phyloP scores from a whole-genome alignment of 2,113 vertebrate genomes.

The Sapajus apella region DNA sequence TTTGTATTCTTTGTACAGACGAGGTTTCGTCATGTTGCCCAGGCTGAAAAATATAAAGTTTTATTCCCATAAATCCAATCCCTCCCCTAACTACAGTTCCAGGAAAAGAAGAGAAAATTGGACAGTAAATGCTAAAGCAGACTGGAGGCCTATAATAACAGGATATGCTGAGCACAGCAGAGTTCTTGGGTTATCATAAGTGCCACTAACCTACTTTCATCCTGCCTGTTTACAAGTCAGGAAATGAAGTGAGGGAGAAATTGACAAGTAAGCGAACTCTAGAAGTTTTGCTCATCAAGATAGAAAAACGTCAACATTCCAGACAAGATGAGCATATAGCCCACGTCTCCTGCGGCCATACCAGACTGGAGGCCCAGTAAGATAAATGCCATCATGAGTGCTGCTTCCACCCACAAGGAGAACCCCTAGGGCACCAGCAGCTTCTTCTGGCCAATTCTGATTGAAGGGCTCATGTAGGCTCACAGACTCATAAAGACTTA shows the following conservation, averaged over 20 bases:
- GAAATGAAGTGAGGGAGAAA: slow-evolving; percentile 50
- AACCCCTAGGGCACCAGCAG: not conserved
- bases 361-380: not conserved
- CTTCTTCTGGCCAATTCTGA: not conserved
- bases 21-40: not conserved
- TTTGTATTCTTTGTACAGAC: not conserved
- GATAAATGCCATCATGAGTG: not conserved
- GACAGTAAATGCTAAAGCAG: not conserved
- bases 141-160: slow-evolving; percentile 57
- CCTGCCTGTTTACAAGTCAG: slow-evolving; percentile 56
- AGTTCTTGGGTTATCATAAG: not conserved
- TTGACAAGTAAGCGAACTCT: not conserved
- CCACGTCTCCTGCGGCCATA: accelerated
- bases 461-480: not conserved
- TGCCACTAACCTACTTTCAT: not conserved
- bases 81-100: not conserved
- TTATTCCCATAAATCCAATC: not conserved
- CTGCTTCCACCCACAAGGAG: not conserved
- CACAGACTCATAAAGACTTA: not conserved
- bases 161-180: slow-evolving; percentile 33
- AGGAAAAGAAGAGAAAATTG: not conserved
- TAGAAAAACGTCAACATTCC: not conserved
- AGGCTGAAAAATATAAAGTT: not conserved
- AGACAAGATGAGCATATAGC: not conserved
- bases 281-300: slow-evolving; percentile 2